phyloP scores from a whole-genome alignment of 2,888 invertebrate genomes.

The Mesoligia furuncula region DNA sequence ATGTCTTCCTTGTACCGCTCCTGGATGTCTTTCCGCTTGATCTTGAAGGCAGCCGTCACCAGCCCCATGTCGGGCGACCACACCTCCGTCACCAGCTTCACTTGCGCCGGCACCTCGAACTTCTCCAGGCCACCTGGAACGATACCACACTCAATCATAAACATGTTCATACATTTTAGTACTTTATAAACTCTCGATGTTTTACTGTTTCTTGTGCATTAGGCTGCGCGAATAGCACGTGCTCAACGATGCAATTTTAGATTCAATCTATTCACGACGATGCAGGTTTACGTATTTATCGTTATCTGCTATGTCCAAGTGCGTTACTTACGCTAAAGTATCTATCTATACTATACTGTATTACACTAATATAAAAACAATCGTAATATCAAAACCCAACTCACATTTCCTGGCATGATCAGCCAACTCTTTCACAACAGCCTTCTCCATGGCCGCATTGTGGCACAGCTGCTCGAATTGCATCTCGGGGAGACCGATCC shows the following conservation, averaged over 20 bases:
- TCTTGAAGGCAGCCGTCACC: constrained; percentile 99
- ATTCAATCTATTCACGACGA: background rate
- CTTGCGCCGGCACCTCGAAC: constrained; percentile 97
- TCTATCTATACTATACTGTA: background rate
- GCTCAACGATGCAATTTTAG: background rate
- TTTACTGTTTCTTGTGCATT: background rate
- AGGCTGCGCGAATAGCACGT: background rate
- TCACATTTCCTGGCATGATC: constrained; percentile 97
- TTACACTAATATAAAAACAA: background rate
- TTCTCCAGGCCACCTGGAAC: constrained; percentile 95
- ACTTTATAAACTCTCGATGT: background rate
- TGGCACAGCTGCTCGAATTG: constrained; percentile 94
- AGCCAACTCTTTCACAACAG: constrained; percentile 95
- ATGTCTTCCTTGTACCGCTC: constrained; percentile 98
- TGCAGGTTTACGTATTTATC: background rate
- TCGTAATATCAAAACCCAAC: constrained; percentile 50
- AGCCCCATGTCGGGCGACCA: constrained; percentile 99
- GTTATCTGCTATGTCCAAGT: background rate
- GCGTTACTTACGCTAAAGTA: background rate
- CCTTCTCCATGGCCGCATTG: constrained; percentile 93
- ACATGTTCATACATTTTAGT: background rate
- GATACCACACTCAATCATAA: background rate
- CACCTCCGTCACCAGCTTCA: constrained; percentile 96
- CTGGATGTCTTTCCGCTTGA: constrained; percentile 99
- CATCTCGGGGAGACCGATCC: constrained; percentile 90